These are phyloP conservation scores for Lucifuga dentata DNA, from an alignment of 2,113 vertebrate species.

Conservation along the genomic window DNA sequence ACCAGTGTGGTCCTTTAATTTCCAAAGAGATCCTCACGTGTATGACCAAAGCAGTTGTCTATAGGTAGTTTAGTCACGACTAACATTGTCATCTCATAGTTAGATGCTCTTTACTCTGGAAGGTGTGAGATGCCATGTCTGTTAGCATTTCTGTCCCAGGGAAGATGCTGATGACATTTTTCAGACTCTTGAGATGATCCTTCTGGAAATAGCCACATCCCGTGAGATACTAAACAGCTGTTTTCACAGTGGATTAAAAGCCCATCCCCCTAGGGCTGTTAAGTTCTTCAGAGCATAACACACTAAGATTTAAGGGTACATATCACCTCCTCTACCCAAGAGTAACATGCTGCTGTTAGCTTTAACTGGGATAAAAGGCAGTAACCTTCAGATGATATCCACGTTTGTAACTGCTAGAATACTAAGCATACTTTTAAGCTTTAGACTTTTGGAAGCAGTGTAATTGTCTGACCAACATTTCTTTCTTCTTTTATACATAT, in stretches of 20 bases:
- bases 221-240: slow-evolving; percentile 68
- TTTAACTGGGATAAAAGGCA: slow-evolving; percentile 46
- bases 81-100: slow-evolving; percentile 6
- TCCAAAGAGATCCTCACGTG: slow-evolving; percentile 3
- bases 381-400: slow-evolving; percentile 39
- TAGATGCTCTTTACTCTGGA: slow-evolving; percentile 7
- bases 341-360: slow-evolving; percentile 29
- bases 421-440: slow-evolving; percentile 1
- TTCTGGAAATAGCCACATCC: slow-evolving; percentile 51
- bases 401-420: slow-evolving; percentile 14
- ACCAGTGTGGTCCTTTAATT: slow-evolving; percentile 26
- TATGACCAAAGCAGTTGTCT: slow-evolving; percentile 6
- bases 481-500: neutral
- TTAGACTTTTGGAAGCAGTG: neutral
- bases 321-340: slow-evolving; percentile 27
- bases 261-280: slow-evolving; percentile 58
- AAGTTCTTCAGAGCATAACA: slow-evolving; percentile 56
- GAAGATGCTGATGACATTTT: slow-evolving; percentile 44
- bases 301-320: slow-evolving; percentile 44
- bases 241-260: slow-evolving; percentile 65
- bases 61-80: slow-evolving; percentile 31
- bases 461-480: neutral
- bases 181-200: slow-evolving; percentile 48
- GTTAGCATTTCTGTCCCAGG: neutral
- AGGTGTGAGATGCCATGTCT: slow-evolving; percentile 53